A percentile compares a stretch with the other conserved stretches of the same genome.
Evolutionary conservation across 2,797 vertebrate genomes (phyloP).

Genomic region (Gymnoscopelus braueri): DNA sequence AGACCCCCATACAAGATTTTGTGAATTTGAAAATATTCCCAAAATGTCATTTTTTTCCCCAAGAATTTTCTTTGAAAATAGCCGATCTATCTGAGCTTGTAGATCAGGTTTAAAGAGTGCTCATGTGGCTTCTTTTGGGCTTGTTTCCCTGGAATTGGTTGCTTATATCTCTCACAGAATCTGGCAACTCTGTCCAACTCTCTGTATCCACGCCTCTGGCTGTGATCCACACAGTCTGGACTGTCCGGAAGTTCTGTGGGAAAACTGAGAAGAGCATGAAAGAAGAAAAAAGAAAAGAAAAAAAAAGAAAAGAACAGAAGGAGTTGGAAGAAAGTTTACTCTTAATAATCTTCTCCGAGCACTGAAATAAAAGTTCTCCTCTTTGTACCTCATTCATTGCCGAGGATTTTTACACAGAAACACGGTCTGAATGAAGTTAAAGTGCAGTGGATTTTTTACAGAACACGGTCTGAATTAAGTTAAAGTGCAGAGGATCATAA

Average conservation of each 20-base stretch:
- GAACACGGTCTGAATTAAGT: neutral
- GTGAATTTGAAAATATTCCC: too few species aligned
- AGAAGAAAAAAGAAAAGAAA: too few species aligned
- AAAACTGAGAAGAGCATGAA: conserved; percentile 67
- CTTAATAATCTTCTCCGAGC: conserved; percentile 8
- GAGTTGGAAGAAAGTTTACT: conserved; percentile 36
- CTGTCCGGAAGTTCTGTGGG: conserved; percentile 73
- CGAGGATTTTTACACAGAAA: neutral
- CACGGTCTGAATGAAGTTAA: neutral
- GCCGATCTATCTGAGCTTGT: too few species aligned
- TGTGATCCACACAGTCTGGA: conserved; percentile 13
- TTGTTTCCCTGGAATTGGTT: too few species aligned
- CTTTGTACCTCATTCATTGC: too few species aligned
- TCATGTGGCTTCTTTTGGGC: too few species aligned
- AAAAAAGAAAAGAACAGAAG: conserved; percentile 3
- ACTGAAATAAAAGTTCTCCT: neutral
- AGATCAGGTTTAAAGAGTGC: too few species aligned
- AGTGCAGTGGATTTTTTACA: neutral
- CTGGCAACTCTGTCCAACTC: neutral
- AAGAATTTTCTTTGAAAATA: too few species aligned
- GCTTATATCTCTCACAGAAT: too few species aligned
- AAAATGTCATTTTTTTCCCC: too few species aligned
- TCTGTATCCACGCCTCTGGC: conserved; percentile 26
- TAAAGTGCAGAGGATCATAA: conserved; percentile 5
- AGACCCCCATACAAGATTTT: too few species aligned